Base-by-base conservation (phyloP, 2,797 vertebrate species). In the Ispidina picta region DNA sequence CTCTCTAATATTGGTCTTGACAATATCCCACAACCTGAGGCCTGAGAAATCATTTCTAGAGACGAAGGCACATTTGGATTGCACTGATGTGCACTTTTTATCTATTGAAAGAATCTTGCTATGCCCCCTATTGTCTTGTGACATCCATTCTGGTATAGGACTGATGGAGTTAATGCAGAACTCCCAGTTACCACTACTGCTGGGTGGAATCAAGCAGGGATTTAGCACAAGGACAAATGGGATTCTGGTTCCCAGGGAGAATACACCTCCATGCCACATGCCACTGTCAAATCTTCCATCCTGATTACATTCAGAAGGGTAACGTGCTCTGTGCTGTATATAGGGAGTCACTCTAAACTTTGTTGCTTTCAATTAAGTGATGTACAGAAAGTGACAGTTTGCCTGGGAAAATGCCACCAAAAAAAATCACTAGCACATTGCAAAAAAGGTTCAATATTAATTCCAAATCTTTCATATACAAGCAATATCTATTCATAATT, bases 61-160 rank as follows among this genome's bases (percentile, higher is more conserved):
- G 52, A 21, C 23, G 64, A 63, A 65, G 18, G 23, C 48, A 39
- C n/a, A 41, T 25, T 80, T 3, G 4, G n/a, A 58, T 44, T 69
- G 18, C 20, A 69, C 18, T 2, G 12, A 17, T 89, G 23, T 22
- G 59, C 64, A 37, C 12, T 85, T 22, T 22, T 74, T 48, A 22
- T 15, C 25, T 73, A 6, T 11, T 56, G 25, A 63, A 7, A 78
- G 6, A 79, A 60, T 10, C 9, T 0, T 23, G 26, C 28, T 29
- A 2, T 20, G 54, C 12, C 6, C 22, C 23, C 16, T 12, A 0
- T 0, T 8, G 15, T 48, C 16, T 21, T 58, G n/a, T 14, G 15
- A 48, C 31, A 54, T 8, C 44, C 62, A 15, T 26, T 35, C 69
- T n/a, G 18, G 1, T 26, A 19, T 5, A 21, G 51, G 21, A n/a